A percentile compares a stretch with the other conserved stretches of the same genome.
Evolutionary conservation across 1,140 invertebrate species (phyloP).

Genomic region (Temnothorax curvispinosus): DNA sequence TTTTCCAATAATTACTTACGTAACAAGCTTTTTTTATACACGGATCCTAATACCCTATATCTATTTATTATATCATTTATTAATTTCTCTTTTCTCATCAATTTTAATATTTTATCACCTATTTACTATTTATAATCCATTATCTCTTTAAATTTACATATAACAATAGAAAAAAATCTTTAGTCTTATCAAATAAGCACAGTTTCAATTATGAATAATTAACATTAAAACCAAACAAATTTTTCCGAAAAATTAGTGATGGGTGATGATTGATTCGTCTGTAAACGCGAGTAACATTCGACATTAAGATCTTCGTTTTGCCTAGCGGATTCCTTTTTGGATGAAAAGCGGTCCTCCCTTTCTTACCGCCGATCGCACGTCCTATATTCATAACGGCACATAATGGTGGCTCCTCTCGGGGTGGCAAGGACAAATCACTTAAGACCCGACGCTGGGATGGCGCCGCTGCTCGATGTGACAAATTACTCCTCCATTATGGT

Average conservation of each 20-base stretch:
- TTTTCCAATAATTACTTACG: not conserved
- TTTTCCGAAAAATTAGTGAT: not conserved
- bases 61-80: not conserved
- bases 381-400: conserved; percentile 69
- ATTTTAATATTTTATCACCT: not conserved
- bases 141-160: not conserved
- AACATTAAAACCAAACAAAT: not conserved
- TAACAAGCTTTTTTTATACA: not conserved
- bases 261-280: conserved; percentile 61
- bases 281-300: conserved; percentile 12
- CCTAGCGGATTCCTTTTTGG: not conserved
- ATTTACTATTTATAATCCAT: not conserved
- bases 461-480: conserved; percentile 74
- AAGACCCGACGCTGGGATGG: conserved; percentile 64
- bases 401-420: conserved; percentile 66
- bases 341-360: conserved; percentile 49
- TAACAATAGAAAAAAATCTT: not conserved
- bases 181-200: not conserved
- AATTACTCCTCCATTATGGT: conserved; percentile 80
- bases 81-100: not conserved
- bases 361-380: conserved; percentile 65
- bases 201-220: not conserved
- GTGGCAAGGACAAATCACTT: conserved; percentile 83
- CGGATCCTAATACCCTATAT: not conserved
- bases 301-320: conserved; percentile 61